Evolutionary conservation across 1,140 invertebrate species (phyloP).

Genomic region (Drosophila elegans): DNA sequence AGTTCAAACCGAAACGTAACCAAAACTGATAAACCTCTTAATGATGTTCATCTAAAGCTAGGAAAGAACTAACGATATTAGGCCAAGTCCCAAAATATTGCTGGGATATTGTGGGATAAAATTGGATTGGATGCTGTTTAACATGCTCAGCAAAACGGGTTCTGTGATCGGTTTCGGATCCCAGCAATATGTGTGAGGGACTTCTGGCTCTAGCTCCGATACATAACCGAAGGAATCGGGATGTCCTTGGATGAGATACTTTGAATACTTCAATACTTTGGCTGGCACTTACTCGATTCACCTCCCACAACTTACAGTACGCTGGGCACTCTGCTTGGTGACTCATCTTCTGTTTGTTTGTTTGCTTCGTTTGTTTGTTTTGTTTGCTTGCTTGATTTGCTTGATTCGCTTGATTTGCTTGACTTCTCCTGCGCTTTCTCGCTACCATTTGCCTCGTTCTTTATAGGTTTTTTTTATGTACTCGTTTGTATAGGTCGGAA

Average conservation of each 20-base stretch:
- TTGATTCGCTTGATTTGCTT: neutral
- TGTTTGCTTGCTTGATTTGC: constrained; percentile 1
- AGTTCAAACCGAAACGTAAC: constrained; percentile 36
- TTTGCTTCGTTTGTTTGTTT: neutral
- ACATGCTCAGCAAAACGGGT: constrained; percentile 6
- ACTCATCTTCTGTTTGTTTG: constrained; percentile 35
- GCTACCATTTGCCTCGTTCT: constrained; percentile 7
- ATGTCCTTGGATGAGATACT: constrained; percentile 23
- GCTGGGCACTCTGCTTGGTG: constrained; percentile 29
- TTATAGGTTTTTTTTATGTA: constrained; percentile 15
- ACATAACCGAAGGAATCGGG: constrained; percentile 12
- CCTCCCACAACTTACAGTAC: constrained; percentile 47
- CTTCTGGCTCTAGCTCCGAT: constrained; percentile 19
- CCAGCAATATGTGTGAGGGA: constrained; percentile 5
- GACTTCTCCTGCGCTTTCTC: constrained; percentile 2
- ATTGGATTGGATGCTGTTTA: no score
- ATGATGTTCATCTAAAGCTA: constrained; percentile 42
- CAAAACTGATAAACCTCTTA: constrained; percentile 36
- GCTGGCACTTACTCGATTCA: constrained; percentile 43
- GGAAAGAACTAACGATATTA: constrained; percentile 7
- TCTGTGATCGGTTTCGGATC: neutral
- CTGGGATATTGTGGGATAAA: neutral
- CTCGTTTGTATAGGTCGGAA: constrained; percentile 18
- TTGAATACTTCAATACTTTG: constrained; percentile 2
- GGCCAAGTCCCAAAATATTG: constrained; percentile 12